A percentile compares a stretch with the other conserved stretches of the same genome.
These are phyloP conservation scores for Empis livida DNA, from an alignment of 2,888 invertebrate species.

Conservation along the genomic window DNA sequence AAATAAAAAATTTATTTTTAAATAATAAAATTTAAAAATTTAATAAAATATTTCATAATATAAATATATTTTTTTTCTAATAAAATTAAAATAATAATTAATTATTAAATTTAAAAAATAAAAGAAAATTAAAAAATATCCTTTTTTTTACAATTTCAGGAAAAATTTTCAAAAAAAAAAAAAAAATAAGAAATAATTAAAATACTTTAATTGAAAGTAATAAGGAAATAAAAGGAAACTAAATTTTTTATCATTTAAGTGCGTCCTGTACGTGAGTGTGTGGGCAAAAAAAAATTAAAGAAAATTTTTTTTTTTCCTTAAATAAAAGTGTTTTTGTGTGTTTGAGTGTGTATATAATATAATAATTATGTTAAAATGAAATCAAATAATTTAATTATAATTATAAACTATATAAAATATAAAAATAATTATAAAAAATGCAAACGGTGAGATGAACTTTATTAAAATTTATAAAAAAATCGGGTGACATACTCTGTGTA, in stretches of 20 bases:
- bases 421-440: conserved; percentile 17
- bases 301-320: too few relatives aligned
- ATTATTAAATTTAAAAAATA: not conserved
- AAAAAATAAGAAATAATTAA: not conserved
- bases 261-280: too few relatives aligned
- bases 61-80: too few relatives aligned
- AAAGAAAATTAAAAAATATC: not conserved
- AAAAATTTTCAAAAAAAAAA: not conserved
- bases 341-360: not conserved
- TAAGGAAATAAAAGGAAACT: too few relatives aligned
- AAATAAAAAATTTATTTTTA: not conserved
- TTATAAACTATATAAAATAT: conserved; percentile 7
- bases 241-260: too few relatives aligned
- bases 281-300: too few relatives aligned
- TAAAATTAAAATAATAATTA: too few relatives aligned
- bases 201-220: too few relatives aligned
- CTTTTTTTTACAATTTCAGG: not conserved
- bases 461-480: conserved; percentile 2
- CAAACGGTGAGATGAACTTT: conserved; percentile 22
- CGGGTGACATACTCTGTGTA: conserved; percentile 3
- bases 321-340: too few relatives aligned
- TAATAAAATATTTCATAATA: too few relatives aligned
- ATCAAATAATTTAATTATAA: not conserved
- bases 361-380: not conserved
- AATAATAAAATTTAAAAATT: conserved; percentile 2